Conservation (phyloP, 2,113 vertebrate species). For the Elgaria multicarinata region DNA sequence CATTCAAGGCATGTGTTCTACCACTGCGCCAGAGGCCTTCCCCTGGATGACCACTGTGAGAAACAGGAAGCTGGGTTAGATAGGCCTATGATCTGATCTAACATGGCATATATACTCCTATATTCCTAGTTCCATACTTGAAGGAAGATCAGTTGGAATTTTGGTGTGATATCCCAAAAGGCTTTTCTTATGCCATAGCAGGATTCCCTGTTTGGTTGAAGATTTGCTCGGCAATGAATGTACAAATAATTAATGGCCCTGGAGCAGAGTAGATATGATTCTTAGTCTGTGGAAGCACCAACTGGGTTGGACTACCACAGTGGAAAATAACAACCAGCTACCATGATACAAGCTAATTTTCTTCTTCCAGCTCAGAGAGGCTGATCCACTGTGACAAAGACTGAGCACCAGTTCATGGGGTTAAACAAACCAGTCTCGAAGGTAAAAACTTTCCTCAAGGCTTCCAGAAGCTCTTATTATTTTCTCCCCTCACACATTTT, state of each 20-base stretch:
- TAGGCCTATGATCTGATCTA: not conserved
- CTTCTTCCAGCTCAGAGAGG: conserved; percentile 9
- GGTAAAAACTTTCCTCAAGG: not conserved
- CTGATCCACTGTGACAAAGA: not conserved
- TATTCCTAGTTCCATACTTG: no score
- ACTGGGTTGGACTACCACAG: not conserved
- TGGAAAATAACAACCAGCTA: not conserved
- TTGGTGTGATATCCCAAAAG: not conserved
- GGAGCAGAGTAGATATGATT: conserved; percentile 8
- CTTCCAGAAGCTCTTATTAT: not conserved
- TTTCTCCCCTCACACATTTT: not conserved
- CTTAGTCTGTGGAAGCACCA: conserved; percentile 3
- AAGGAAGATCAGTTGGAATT: no score
- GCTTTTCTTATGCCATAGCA: not conserved
- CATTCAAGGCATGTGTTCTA: no score
- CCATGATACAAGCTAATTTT: not conserved
- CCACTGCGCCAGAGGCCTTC: no score
- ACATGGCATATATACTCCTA: not conserved
- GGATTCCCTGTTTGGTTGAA: not conserved
- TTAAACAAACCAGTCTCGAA: not conserved
- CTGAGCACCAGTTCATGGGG: not conserved
- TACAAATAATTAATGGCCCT: not conserved
- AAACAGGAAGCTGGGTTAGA: not conserved
- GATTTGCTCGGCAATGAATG: no score
- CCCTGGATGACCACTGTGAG: not conserved